phyloP scores from a whole-genome alignment of 2,888 invertebrate genomes.

The Eilema caniola region DNA sequence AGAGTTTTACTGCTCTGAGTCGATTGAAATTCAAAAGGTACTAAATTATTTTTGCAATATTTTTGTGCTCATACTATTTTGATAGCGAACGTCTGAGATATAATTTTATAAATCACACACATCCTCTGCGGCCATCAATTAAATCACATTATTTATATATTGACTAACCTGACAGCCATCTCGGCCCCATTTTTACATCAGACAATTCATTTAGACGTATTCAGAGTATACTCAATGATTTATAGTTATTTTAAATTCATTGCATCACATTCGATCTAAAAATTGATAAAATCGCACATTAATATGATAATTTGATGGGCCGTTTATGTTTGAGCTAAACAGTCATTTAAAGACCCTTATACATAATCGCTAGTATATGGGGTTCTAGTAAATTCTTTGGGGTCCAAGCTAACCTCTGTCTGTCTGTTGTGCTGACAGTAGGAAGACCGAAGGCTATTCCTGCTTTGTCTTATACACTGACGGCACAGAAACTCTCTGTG shows the following conservation, averaged over 20 bases:
- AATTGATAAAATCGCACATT: conserved; percentile 27
- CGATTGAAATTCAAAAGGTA: not conserved
- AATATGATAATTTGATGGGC: conserved; percentile 40
- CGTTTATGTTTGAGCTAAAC: conserved; percentile 16
- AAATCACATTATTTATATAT: not conserved
- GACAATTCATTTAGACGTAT: conserved; percentile 39
- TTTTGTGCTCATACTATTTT: not conserved
- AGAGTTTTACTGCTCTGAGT: not conserved
- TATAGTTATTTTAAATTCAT: conserved; percentile 31
- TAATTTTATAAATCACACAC: not conserved
- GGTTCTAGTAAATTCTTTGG: too few species aligned
- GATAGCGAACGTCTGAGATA: not conserved
- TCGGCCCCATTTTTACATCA: conserved; percentile 8
- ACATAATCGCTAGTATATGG: not conserved
- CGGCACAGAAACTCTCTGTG: too few species aligned
- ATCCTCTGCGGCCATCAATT: not conserved
- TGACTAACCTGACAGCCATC: conserved; percentile 1
- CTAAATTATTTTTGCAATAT: not conserved
- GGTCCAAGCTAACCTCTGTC: too few species aligned
- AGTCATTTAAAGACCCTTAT: conserved; percentile 2
- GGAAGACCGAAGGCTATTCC: too few species aligned
- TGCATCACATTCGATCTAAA: conserved; percentile 23
- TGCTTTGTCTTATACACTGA: too few species aligned
- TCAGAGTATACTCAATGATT: conserved; percentile 44
- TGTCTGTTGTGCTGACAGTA: too few species aligned